Conservation (phyloP, 1,140 invertebrate species). For the Conus ventricosus region DNA sequence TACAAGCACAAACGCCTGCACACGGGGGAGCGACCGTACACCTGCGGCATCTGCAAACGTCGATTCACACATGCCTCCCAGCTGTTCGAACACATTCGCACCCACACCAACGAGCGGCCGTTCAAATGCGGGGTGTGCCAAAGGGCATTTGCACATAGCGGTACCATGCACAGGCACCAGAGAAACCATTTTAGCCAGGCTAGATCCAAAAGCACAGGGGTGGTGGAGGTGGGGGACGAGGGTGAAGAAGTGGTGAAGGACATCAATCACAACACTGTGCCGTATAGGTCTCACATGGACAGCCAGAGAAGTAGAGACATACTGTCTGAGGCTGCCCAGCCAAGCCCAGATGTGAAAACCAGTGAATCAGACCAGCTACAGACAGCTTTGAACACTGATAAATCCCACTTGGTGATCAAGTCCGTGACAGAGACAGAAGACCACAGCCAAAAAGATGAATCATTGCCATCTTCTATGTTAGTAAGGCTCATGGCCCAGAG, state of each 20-base stretch:
- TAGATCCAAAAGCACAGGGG: not conserved
- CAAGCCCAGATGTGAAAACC: too few species aligned
- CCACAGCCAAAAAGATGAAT: too few species aligned
- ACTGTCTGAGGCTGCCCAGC: too few species aligned
- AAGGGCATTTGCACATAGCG: slow-evolving; percentile 83
- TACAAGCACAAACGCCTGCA: slow-evolving; percentile 43
- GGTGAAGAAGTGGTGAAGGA: not conserved
- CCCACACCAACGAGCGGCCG: slow-evolving; percentile 45
- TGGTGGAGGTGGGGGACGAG: too few species aligned
- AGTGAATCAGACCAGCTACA: too few species aligned
- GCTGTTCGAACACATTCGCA: slow-evolving; percentile 40
- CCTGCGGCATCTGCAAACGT: slow-evolving; percentile 40
- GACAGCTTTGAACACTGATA: too few species aligned
- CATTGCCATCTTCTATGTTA: too few species aligned
- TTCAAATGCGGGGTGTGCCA: slow-evolving; percentile 90
- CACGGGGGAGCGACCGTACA: slow-evolving; percentile 48
- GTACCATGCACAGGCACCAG: slow-evolving; percentile 34
- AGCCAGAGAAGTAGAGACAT: too few species aligned
- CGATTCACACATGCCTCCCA: slow-evolving; percentile 42
- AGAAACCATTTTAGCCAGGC: slow-evolving; percentile 25
- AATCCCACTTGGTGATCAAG: too few species aligned
- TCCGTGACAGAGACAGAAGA: too few species aligned
- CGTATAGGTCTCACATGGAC: not conserved
- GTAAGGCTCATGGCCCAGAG: too few species aligned
- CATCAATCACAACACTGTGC: not conserved